Conservation (phyloP, 2,113 vertebrate genomes). For the Myrmophylax atrothorax region DNA sequence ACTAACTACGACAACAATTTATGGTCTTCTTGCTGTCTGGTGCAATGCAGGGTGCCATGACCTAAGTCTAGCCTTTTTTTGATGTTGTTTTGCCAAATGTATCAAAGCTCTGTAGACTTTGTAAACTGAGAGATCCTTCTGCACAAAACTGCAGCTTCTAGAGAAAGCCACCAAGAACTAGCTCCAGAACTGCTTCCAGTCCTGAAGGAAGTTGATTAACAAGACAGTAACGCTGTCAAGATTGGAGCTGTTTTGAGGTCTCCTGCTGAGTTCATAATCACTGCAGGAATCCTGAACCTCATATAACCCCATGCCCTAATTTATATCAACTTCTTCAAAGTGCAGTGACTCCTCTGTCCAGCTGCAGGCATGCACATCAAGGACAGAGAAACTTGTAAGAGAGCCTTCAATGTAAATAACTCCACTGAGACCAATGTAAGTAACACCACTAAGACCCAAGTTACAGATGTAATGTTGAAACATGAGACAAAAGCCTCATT, state of each 20-base stretch:
- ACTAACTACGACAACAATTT: background rate
- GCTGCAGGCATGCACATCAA: background rate
- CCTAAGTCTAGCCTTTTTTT: background rate
- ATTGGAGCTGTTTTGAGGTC: background rate
- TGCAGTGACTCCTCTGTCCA: background rate
- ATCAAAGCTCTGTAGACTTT: background rate
- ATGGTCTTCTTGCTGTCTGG: background rate
- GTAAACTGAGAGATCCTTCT: background rate
- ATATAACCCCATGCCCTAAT: slow-evolving; percentile 24
- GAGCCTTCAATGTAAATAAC: background rate
- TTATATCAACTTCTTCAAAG: slow-evolving; percentile 27
- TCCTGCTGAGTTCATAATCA: slow-evolving; percentile 45
- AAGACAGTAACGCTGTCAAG: slow-evolving; percentile 24
- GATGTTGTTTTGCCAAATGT: background rate
- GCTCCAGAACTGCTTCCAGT: background rate
- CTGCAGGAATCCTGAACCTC: slow-evolving; percentile 44
- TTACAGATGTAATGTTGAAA: background rate
- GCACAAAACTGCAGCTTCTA: background rate
- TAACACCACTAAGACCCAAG: background rate
- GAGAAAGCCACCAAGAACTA: background rate
- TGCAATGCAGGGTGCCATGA: background rate
- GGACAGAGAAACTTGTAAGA: background rate
- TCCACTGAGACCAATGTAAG: background rate
- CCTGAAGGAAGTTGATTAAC: slow-evolving; percentile 51
- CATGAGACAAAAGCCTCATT: background rate